Percentiles rank a stretch among this genome's conserved stretches.
Conservation (phyloP, 2,797 vertebrate species). For the Hybognathus amarus region DNA sequence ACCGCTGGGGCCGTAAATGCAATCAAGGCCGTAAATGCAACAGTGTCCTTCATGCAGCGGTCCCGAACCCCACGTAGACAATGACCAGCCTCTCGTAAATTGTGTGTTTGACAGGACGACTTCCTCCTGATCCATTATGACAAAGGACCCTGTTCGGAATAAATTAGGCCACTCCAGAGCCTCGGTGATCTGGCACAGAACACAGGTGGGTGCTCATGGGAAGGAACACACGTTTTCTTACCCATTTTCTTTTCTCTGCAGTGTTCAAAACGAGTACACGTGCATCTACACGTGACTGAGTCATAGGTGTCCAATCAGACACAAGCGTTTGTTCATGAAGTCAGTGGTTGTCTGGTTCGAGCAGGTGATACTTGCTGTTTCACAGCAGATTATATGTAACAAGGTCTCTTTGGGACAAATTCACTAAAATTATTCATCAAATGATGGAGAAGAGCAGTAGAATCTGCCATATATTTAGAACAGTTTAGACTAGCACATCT, state of each 20-base stretch:
- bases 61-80: conserved; percentile 38
- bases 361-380: conserved; percentile 23
- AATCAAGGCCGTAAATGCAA: conserved; percentile 24
- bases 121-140: conserved; percentile 99
- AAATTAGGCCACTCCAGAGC: conserved; percentile 98
- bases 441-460: not conserved
- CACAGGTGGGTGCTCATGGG: conserved; percentile 84
- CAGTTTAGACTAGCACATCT: not conserved
- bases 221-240: not conserved
- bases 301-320: conserved; percentile 21
- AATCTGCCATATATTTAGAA: not conserved
- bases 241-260: not conserved
- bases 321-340: conserved; percentile 15
- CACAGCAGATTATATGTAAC: not conserved
- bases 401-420: not conserved
- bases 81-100: conserved; percentile 30
- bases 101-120: conserved; percentile 85
- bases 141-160: conserved; percentile 98
- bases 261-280: conserved; percentile 59
- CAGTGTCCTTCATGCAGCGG: conserved; percentile 35
- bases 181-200: conserved; percentile 99
- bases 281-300: conserved; percentile 34
- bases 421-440: not conserved
- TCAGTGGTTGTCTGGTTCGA: conserved; percentile 12
- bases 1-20: not conserved